A percentile compares a stretch with the other conserved stretches of the same genome.
phyloP scores from a whole-genome alignment of 2,797 vertebrate genomes.

The Glyptemys insculpta region DNA sequence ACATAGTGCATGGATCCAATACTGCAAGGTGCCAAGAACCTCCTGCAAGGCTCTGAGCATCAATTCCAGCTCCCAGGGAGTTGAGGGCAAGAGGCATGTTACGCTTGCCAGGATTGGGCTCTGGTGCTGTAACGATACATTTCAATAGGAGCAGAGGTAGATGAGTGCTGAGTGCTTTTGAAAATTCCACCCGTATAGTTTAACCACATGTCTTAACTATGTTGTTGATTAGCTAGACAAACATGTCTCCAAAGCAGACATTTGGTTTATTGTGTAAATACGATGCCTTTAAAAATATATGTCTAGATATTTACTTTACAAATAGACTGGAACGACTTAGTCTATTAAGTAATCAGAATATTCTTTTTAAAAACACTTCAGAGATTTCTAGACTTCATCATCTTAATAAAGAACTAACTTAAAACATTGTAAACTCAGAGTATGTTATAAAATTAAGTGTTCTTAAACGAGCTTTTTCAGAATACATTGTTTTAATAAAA shows the following conservation, averaged over 20 bases:
- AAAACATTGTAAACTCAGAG: not conserved
- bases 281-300: not conserved
- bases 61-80: not conserved
- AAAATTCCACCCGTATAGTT: not conserved
- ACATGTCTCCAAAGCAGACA: not conserved
- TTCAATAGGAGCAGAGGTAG: slow-evolving; percentile 1
- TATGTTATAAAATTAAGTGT: not conserved
- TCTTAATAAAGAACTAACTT: not conserved
- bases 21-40: not conserved
- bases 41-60: not conserved
- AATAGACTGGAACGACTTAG: not conserved
- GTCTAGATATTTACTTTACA: not conserved
- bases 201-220: not conserved
- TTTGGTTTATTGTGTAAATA: not conserved
- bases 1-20: not conserved
- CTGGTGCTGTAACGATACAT: not conserved
- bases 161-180: not conserved
- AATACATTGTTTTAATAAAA: slow-evolving; percentile 22
- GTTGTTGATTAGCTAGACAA: not conserved
- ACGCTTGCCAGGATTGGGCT: not conserved
- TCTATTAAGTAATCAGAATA: not conserved
- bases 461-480: not conserved
- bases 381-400: not conserved
- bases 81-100: slow-evolving; percentile 17
- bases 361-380: not conserved